Conservation (phyloP, 2,888 invertebrate species). For the Aelia acuminata region DNA sequence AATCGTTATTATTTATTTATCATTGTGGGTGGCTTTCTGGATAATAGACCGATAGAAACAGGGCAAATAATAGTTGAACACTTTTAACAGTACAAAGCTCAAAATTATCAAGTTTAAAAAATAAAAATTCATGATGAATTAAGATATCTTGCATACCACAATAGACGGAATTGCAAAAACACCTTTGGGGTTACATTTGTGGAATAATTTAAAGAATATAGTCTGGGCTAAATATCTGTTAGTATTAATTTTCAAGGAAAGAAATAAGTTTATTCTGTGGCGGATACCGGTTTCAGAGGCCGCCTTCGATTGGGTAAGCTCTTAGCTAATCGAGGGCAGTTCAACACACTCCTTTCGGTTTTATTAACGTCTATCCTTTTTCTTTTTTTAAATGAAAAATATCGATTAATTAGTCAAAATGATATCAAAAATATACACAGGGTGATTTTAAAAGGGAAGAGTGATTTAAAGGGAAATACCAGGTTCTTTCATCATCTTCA, state of each 20-base stretch:
- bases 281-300: conserved; percentile 20
- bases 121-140: background rate
- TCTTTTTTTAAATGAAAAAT: background rate
- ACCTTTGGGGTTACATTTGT: background rate
- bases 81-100: too few relatives aligned
- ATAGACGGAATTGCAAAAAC: background rate
- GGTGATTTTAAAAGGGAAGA: too few relatives aligned
- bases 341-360: conserved; percentile 33
- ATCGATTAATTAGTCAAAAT: background rate
- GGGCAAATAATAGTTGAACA: too few relatives aligned
- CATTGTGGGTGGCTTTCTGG: too few relatives aligned
- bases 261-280: conserved; percentile 35
- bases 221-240: background rate
- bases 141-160: background rate
- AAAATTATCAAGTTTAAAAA: background rate
- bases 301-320: conserved; percentile 18
- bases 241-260: conserved; percentile 20
- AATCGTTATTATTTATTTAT: too few relatives aligned
- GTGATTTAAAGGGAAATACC: too few relatives aligned
- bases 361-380: background rate
- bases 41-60: too few relatives aligned
- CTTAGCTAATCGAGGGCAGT: conserved; percentile 45
- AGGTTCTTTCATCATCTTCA: too few relatives aligned
- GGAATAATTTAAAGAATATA: conserved; percentile 1
- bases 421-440: too few relatives aligned